Evolutionary conservation across 2,113 vertebrate genomes (phyloP).

Genomic region (Esox niger): DNA sequence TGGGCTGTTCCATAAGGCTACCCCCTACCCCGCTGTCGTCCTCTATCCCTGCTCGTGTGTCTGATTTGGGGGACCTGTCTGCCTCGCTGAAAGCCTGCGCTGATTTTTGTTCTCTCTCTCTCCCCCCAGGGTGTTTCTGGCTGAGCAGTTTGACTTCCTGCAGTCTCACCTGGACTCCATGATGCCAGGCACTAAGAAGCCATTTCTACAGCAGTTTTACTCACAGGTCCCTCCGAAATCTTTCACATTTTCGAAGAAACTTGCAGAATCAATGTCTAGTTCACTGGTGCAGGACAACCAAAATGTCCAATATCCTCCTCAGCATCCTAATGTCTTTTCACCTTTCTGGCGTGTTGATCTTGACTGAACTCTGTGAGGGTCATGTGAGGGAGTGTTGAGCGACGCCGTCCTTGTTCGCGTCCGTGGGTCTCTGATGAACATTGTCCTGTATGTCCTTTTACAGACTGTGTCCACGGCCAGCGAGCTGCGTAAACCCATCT

Average conservation of each 20-base stretch:
- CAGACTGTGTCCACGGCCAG: slow-evolving; percentile 97
- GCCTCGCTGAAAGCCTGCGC: background rate
- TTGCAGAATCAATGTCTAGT: no score
- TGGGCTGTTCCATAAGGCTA: background rate
- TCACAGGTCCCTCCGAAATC: slow-evolving; percentile 82
- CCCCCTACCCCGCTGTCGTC: background rate
- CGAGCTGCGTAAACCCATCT: slow-evolving; percentile 95
- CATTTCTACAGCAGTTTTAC: slow-evolving; percentile 98
- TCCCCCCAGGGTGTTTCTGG: slow-evolving; percentile 86
- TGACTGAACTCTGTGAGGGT: no score
- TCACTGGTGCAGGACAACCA: no score
- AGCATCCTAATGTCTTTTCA: no score
- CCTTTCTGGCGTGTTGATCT: no score
- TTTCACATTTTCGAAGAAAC: no score
- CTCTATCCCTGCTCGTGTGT: background rate
- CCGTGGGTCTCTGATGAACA: no score
- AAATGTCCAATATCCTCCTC: no score
- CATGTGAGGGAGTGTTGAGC: no score
- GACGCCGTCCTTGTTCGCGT: background rate
- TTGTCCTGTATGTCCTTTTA: slow-evolving; percentile 46
- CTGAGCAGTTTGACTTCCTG: slow-evolving; percentile 95
- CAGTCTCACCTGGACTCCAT: slow-evolving; percentile 94
- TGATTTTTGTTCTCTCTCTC: background rate
- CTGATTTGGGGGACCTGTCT: background rate
- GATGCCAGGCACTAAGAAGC: slow-evolving; percentile 97